Evolutionary conservation across 2,113 vertebrate genomes (phyloP).

Genomic region (Sapayoa aenigma): DNA sequence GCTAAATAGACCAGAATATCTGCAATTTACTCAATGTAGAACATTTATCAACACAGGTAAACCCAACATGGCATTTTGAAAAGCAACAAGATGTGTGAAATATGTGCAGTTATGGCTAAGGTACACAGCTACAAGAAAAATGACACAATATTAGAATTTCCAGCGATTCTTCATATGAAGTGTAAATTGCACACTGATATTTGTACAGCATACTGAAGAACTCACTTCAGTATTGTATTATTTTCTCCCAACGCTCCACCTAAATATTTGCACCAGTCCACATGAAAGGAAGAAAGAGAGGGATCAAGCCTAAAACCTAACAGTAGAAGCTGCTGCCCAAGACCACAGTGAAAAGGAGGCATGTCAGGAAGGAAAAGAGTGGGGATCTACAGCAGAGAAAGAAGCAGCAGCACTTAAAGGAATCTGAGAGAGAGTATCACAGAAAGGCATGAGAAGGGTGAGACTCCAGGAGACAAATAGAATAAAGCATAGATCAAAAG

Average conservation of each 20-base stretch:
- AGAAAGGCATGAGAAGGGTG: background rate
- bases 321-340: background rate
- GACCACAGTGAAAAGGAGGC: background rate
- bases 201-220: background rate
- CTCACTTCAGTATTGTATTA: background rate
- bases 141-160: background rate
- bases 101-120: background rate
- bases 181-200: background rate
- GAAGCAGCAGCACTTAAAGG: background rate
- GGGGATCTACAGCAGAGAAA: background rate
- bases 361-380: background rate
- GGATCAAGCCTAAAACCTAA: background rate
- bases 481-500: background rate
- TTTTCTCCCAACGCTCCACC: background rate
- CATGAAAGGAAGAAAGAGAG: background rate
- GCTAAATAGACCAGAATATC: background rate
- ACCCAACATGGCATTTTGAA: background rate
- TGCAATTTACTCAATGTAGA: background rate
- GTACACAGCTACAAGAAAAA: background rate
- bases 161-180: background rate
- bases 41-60: background rate
- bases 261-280: background rate
- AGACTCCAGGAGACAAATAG: background rate
- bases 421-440: background rate
- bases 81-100: background rate